Conservation (phyloP, 2,888 invertebrate species). For the Tupiocoris notatus region DNA sequence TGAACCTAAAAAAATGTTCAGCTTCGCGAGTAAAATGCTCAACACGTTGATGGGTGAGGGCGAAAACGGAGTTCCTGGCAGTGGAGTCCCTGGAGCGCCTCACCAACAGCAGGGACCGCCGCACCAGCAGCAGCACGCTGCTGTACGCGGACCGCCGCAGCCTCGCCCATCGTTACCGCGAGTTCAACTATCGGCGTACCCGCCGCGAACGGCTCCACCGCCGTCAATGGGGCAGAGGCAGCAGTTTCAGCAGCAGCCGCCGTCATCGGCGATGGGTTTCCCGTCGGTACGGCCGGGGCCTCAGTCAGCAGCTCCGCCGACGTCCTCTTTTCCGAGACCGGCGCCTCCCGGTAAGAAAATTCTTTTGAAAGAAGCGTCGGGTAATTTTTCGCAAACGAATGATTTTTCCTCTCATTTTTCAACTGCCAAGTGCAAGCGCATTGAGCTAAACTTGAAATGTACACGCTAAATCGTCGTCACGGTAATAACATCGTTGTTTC, state of each 20-base stretch:
- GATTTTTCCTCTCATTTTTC: too few relatives aligned
- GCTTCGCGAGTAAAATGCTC: slow-evolving; percentile 56
- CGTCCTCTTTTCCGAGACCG: not conserved
- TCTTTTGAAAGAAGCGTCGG: too few relatives aligned
- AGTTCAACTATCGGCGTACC: slow-evolving; percentile 48
- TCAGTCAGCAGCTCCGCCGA: too few relatives aligned
- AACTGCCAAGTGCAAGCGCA: too few relatives aligned
- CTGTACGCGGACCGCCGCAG: slow-evolving; percentile 38
- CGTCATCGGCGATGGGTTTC: slow-evolving; percentile 30
- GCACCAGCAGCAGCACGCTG: slow-evolving; percentile 32
- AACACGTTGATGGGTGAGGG: slow-evolving; percentile 55
- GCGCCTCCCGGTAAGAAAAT: not conserved
- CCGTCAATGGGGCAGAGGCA: not conserved
- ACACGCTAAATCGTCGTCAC: too few relatives aligned
- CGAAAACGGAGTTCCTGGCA: slow-evolving; percentile 49
- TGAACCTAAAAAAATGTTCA: slow-evolving; percentile 54
- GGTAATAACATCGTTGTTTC: too few relatives aligned
- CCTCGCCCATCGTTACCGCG: slow-evolving; percentile 45
- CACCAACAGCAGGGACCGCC: slow-evolving; percentile 43
- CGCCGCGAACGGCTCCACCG: slow-evolving; percentile 29
- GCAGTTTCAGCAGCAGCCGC: slow-evolving; percentile 39
- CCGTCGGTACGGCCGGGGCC: not conserved
- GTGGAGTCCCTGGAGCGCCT: slow-evolving; percentile 22
- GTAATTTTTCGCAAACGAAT: too few relatives aligned
- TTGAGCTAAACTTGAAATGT: too few relatives aligned